These are phyloP conservation scores for Nomada fabriciana DNA, from an alignment of 2,888 invertebrate genomes.

Conservation along the genomic window DNA sequence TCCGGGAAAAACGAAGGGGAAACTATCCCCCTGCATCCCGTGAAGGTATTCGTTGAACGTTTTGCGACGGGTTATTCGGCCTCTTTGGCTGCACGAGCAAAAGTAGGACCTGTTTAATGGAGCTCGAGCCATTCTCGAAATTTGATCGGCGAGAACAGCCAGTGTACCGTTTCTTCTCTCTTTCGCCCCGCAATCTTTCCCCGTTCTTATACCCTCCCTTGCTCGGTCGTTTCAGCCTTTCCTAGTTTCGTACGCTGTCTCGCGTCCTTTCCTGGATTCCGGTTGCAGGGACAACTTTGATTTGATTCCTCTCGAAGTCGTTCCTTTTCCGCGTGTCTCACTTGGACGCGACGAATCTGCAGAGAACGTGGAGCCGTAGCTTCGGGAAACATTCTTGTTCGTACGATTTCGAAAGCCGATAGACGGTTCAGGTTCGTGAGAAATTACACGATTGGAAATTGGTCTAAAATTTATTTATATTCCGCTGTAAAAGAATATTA, in stretches of 20 bases:
- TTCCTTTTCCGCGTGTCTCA: constrained; percentile 56
- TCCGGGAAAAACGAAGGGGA: constrained; percentile 51
- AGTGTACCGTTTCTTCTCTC: constrained; percentile 64
- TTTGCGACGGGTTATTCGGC: constrained; percentile 73
- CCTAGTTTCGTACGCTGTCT: constrained; percentile 36
- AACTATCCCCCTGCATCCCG: constrained; percentile 60
- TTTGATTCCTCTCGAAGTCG: constrained; percentile 75
- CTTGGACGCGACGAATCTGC: constrained; percentile 68
- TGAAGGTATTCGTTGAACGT: constrained; percentile 69
- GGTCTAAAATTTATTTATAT: neutral
- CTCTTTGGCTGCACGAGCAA: constrained; percentile 63
- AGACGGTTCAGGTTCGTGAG: neutral
- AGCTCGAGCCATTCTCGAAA: constrained; percentile 79
- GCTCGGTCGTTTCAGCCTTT: constrained; percentile 18
- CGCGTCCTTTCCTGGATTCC: constrained; percentile 72
- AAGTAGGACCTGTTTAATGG: constrained; percentile 78
- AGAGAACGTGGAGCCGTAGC: constrained; percentile 23
- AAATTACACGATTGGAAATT: neutral
- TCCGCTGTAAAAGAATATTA: too few relatives aligned
- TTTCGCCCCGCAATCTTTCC: constrained; percentile 31
- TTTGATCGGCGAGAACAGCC: constrained; percentile 79
- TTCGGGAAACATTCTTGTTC: constrained; percentile 4
- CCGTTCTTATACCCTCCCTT: constrained; percentile 38
- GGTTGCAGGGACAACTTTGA: constrained; percentile 79
- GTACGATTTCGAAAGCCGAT: constrained; percentile 22